phyloP scores from a whole-genome alignment of 2,888 invertebrate species.

The Myathropa florea region DNA sequence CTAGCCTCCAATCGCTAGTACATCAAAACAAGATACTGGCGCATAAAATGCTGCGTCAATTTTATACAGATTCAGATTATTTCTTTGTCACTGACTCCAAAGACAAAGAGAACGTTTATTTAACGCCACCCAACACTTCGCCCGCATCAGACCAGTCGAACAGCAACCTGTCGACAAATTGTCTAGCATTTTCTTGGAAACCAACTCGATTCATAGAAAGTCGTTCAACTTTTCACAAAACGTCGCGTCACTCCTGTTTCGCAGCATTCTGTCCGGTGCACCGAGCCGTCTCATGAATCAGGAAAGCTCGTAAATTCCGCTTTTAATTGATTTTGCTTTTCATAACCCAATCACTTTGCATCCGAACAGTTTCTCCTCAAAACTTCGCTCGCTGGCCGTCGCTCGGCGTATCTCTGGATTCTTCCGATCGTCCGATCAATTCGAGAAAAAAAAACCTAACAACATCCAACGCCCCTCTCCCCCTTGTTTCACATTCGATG shows the following conservation, averaged over 20 bases:
- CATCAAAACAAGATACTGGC: too few relatives aligned
- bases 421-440: background rate
- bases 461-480: background rate
- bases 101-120: background rate
- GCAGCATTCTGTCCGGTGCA: background rate
- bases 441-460: background rate
- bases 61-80: too few relatives aligned
- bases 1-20: too few relatives aligned
- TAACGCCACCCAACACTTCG: background rate
- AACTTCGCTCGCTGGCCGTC: background rate
- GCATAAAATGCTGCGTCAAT: too few relatives aligned
- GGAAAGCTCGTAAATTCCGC: conserved; percentile 24
- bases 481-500: conserved; percentile 12
- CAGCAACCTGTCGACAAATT: background rate
- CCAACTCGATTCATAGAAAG: conserved; percentile 4
- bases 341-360: conserved; percentile 37
- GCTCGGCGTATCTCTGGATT: background rate
- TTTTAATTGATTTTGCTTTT: conserved; percentile 42
- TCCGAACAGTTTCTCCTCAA: conserved; percentile 10
- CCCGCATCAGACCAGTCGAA: background rate
- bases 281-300: conserved; percentile 23
- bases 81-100: background rate
- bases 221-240: conserved; percentile 5
- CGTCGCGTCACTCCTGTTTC: background rate
- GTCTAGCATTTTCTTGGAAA: background rate